A percentile compares a stretch with the other conserved stretches of the same genome.
Conservation (phyloP, 2,888 invertebrate species). For the Rhamphomyia laevipes region DNA sequence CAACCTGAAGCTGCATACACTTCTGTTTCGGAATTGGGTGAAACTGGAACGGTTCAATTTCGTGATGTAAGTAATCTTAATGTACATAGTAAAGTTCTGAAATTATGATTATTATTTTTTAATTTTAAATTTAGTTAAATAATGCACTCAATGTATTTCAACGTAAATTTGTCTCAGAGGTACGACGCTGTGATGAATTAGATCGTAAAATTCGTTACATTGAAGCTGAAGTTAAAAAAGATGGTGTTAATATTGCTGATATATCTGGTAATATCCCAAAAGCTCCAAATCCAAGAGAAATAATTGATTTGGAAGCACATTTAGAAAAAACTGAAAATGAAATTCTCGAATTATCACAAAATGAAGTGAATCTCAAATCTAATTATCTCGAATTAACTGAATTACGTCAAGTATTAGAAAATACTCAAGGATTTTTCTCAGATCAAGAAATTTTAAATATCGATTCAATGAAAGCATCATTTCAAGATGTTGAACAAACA, state of each 20-base stretch:
- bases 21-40: conserved; percentile 87
- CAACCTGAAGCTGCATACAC: conserved; percentile 93
- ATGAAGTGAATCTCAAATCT: conserved; percentile 86
- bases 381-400: conserved; percentile 90
- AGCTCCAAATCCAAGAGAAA: conserved; percentile 66
- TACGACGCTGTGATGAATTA: conserved; percentile 76
- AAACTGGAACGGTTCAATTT: conserved; percentile 88
- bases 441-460: conserved; percentile 36
- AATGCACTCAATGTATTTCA: conserved; percentile 70
- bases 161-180: conserved; percentile 76
- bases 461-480: conserved; percentile 42
- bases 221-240: conserved; percentile 70
- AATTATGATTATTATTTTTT: not conserved
- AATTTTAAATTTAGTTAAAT: conserved; percentile 49
- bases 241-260: conserved; percentile 61
- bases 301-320: conserved; percentile 72
- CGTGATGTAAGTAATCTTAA: conserved; percentile 67
- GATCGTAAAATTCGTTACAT: conserved; percentile 69
- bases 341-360: conserved; percentile 86
- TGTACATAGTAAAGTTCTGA: too few species aligned
- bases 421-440: conserved; percentile 57
- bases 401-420: conserved; percentile 82
- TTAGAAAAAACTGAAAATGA: conserved; percentile 95
- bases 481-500: conserved; percentile 21
- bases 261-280: conserved; percentile 53